Evolutionary conservation across 2,113 vertebrate genomes (phyloP), one percentile per base, ranked within the genome.

Genomic region (Ailurus styani): DNA sequence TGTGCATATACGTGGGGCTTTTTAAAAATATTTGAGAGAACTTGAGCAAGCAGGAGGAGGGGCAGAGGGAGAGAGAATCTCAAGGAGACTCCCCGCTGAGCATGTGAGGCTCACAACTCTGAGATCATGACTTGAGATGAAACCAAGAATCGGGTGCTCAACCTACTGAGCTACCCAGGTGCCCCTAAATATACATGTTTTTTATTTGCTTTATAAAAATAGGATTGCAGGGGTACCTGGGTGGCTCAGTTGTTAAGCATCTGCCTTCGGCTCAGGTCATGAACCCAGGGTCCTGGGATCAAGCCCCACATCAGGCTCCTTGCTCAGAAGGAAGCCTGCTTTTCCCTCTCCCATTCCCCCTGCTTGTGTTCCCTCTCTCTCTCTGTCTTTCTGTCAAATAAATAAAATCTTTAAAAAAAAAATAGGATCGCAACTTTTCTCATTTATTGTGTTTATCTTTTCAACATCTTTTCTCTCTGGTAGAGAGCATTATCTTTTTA

Each of bases 401-500:
- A 60, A 60, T 57, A 57, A 57, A 57, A 25, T 57, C 55, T 57
- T 57, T 3, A 8, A 50, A 50, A 50, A 57, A 87, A 77, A 89
- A 94, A 68, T 45, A 84, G 29, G 15, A 23, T 91, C 73, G 5
- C 27, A 52, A 29, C 42, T 73, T 64, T 87, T 87, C 21, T 83
- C 60, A 42, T 90, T 77, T 90, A 77, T 57, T 85, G 15, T 93
- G 21, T 91, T 57, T 17, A 73, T 90, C 18, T 68, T 57, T 60
- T 84, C 5, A 8, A 8, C 82, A 45, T 52, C 10, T 47, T 77
- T 47, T 77, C 47, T 77, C 73, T 47, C 42, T 47, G 60, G 20
- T 96, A 89, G 55, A 94, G 66, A 75, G 84, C 37, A 25, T 85
- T 90, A 27, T 87, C 73, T 86, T 96, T 83, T 93, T 79, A 93